A percentile compares a stretch with the other conserved stretches of the same genome.
phyloP scores from a whole-genome alignment of 2,888 invertebrate genomes.

The Drosophila subquinaria region DNA sequence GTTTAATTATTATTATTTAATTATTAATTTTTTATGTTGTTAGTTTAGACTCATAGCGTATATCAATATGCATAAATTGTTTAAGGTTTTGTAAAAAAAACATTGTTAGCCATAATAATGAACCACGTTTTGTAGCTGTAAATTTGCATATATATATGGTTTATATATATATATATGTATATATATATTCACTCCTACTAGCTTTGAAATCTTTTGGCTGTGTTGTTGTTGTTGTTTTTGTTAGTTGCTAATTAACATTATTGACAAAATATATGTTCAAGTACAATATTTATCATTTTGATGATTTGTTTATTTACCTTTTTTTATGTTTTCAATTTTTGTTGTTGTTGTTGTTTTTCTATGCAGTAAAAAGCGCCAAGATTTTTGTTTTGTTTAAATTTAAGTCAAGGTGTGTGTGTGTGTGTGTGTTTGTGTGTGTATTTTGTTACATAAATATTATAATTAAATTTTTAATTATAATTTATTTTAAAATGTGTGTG shows the following conservation, averaged over 20 bases:
- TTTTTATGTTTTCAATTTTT: no score
- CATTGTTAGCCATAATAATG: constrained; percentile 67
- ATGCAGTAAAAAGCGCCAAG: constrained; percentile 40
- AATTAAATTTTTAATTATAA: constrained; percentile 9
- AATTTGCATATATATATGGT: constrained; percentile 27
- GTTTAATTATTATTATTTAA: constrained; percentile 35
- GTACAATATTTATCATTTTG: constrained; percentile 53
- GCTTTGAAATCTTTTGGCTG: constrained; percentile 45
- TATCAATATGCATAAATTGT: constrained; percentile 73
- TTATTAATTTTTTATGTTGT: constrained; percentile 16
- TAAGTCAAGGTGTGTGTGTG: constrained; percentile 16
- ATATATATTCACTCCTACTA: constrained; percentile 14
- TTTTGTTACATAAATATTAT: constrained; percentile 18
- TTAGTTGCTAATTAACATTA: constrained; percentile 79
- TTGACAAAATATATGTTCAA: constrained; percentile 71
- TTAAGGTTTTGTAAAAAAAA: constrained; percentile 41
- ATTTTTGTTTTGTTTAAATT: constrained; percentile 13
- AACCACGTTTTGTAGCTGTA: constrained; percentile 62
- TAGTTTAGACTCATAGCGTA: constrained; percentile 69
- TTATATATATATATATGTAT: constrained; percentile 23
- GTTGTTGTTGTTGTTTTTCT: constrained; percentile 2
- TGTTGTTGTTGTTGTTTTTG: constrained; percentile 29
- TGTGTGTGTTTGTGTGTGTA: constrained; percentile 27
- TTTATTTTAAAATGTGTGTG: constrained; percentile 14
- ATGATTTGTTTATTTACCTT: not conserved